Percentiles rank a stretch among this genome's conserved stretches.
Evolutionary conservation across 1,140 invertebrate genomes (phyloP).

Genomic region (Drosophila orena): DNA sequence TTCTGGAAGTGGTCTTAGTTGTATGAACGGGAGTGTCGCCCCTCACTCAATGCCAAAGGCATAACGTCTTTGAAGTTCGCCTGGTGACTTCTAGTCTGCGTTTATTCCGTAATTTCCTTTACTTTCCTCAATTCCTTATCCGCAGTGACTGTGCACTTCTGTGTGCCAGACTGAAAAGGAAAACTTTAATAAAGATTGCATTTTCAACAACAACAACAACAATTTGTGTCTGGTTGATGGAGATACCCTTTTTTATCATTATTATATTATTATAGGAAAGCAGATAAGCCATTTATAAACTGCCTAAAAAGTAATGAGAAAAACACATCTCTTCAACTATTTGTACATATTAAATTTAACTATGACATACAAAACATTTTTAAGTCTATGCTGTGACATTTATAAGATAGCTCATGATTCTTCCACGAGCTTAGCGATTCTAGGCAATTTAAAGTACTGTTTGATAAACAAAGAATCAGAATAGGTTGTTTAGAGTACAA

Average conservation of each 20-base stretch:
- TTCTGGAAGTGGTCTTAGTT: constrained; percentile 12
- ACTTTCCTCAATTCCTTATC: constrained; percentile 14
- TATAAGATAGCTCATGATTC: background rate
- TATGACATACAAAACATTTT: too few species aligned
- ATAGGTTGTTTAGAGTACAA: background rate
- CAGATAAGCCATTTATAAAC: too few species aligned
- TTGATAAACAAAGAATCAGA: too few species aligned
- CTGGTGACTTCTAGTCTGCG: constrained; percentile 38
- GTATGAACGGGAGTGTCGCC: constrained; percentile 10
- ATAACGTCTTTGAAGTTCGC: constrained; percentile 43
- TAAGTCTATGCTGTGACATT: background rate
- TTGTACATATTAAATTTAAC: background rate
- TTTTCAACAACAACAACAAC: constrained; percentile 40
- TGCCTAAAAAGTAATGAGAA: background rate
- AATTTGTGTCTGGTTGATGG: constrained; percentile 7
- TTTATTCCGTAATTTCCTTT: constrained; percentile 49
- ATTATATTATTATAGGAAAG: background rate
- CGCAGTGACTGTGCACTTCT: constrained; percentile 32
- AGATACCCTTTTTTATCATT: background rate
- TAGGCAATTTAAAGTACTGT: too few species aligned
- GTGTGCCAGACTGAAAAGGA: constrained; percentile 8
- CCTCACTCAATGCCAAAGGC: constrained; percentile 1
- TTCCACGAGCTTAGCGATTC: too few species aligned
- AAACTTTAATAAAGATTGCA: constrained; percentile 32
- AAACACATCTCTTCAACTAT: background rate